These are phyloP conservation scores for Epistrophella euchroma DNA, from an alignment of 2,888 invertebrate species.

Conservation along the genomic window DNA sequence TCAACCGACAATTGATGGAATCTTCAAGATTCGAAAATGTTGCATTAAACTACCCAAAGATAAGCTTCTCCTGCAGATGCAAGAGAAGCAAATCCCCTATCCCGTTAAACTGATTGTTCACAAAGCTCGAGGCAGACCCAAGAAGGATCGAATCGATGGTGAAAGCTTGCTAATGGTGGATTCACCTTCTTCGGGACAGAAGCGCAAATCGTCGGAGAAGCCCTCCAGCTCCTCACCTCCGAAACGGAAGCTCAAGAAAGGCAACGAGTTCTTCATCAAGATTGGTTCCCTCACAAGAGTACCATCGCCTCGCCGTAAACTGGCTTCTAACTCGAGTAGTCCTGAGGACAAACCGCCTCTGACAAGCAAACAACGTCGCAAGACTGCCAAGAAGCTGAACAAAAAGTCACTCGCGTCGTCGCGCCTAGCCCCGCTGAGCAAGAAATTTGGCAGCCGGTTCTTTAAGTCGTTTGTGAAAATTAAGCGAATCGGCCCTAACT, in stretches of 20 bases:
- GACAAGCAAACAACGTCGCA: conserved; percentile 13
- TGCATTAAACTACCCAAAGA: conserved; percentile 62
- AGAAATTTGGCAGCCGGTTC: conserved; percentile 69
- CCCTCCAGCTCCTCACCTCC: not conserved
- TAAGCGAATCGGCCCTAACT: conserved; percentile 27
- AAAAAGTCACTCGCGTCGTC: conserved; percentile 1
- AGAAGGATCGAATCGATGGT: not conserved
- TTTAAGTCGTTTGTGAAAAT: conserved; percentile 76
- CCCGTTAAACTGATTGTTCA: not conserved
- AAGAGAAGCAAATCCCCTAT: not conserved
- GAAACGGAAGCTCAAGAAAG: conserved; percentile 49
- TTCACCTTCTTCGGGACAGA: conserved; percentile 4
- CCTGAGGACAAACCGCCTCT: conserved; percentile 7
- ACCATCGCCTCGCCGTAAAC: conserved; percentile 46
- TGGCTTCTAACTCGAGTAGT: not conserved
- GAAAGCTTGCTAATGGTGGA: not conserved
- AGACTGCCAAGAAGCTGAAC: not conserved
- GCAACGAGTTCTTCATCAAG: conserved; percentile 57
- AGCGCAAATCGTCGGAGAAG: conserved; percentile 38
- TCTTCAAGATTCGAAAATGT: conserved; percentile 52
- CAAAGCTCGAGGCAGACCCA: not conserved
- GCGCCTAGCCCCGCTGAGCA: conserved; percentile 3
- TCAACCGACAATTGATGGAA: conserved; percentile 8
- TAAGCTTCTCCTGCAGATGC: conserved; percentile 44
- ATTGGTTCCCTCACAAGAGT: conserved; percentile 32